Conservation (phyloP, 2,797 vertebrate genomes). For the Crax fasciolata region DNA sequence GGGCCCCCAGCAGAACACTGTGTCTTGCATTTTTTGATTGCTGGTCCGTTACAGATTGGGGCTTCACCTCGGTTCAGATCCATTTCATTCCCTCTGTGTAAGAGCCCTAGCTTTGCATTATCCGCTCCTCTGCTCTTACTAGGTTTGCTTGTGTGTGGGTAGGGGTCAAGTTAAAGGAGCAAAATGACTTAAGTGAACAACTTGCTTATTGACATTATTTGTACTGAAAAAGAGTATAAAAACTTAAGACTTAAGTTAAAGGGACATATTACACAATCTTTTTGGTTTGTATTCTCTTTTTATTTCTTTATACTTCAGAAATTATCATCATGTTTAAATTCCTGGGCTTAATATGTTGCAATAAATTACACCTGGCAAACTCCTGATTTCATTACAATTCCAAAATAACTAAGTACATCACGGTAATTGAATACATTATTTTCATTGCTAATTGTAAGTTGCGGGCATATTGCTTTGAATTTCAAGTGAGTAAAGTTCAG, state of each 20-base stretch:
- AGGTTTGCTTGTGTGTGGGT: background rate
- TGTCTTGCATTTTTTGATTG: background rate
- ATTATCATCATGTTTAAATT: constrained; percentile 1
- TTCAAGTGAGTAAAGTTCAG: constrained; percentile 49
- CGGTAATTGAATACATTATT: constrained; percentile 53
- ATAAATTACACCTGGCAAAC: constrained; percentile 9
- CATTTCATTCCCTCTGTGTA: background rate
- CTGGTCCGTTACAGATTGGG: background rate
- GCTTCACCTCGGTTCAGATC: background rate
- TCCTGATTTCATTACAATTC: constrained; percentile 54
- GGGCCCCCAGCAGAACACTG: background rate
- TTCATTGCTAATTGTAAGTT: constrained; percentile 42
- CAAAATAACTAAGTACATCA: constrained; percentile 29
- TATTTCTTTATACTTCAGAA: background rate
- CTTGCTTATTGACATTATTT: background rate
- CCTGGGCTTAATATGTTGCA: constrained; percentile 19
- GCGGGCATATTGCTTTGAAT: constrained; percentile 27
- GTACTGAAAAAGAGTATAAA: background rate
- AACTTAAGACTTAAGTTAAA: background rate
- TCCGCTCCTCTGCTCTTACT: background rate
- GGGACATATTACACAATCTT: background rate
- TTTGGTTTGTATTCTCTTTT: background rate
- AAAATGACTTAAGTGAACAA: background rate
- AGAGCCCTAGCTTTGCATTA: background rate
- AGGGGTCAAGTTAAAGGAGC: background rate